Percentiles rank a stretch among this genome's conserved stretches.
Evolutionary conservation across 2,113 vertebrate species (phyloP).

Genomic region (Tyrannus savana): DNA sequence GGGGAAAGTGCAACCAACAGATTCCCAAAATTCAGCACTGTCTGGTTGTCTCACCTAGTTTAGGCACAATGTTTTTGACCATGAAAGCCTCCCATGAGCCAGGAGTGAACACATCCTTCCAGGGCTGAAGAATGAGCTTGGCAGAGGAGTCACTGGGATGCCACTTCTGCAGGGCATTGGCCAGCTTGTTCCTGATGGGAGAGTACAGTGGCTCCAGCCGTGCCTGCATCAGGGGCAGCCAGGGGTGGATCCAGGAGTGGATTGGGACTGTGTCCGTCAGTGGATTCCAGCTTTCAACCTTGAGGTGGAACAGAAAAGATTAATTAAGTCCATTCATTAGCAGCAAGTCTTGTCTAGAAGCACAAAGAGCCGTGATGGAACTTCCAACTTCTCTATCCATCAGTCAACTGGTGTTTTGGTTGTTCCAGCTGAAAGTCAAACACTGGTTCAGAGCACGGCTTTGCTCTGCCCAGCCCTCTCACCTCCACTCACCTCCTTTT

Average conservation of each 20-base stretch:
- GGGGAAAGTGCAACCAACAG: not conserved
- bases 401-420: rapidly evolving
- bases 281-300: conserved; percentile 98
- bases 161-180: conserved; percentile 94
- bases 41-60: conserved; percentile 80
- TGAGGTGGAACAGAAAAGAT: not conserved
- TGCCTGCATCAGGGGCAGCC: conserved; percentile 91
- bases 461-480: rapidly evolving
- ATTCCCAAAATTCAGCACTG: rapidly evolving
- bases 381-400: rapidly evolving
- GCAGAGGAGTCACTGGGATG: conserved; percentile 94
- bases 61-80: conserved; percentile 98
- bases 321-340: too few relatives aligned
- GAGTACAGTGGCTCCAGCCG: conserved; percentile 93
- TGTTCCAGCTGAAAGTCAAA: not conserved
- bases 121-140: conserved; percentile 96
- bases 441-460: rapidly evolving
- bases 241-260: conserved; percentile 97
- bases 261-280: conserved; percentile 97
- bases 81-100: conserved; percentile 99
- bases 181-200: conserved; percentile 93
- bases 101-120: conserved; percentile 95
- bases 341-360: not conserved
- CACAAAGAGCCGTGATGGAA: not conserved
- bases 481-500: conserved; percentile 84